Conservation (phyloP, 2,888 invertebrate genomes). For the Drepana falcataria region DNA sequence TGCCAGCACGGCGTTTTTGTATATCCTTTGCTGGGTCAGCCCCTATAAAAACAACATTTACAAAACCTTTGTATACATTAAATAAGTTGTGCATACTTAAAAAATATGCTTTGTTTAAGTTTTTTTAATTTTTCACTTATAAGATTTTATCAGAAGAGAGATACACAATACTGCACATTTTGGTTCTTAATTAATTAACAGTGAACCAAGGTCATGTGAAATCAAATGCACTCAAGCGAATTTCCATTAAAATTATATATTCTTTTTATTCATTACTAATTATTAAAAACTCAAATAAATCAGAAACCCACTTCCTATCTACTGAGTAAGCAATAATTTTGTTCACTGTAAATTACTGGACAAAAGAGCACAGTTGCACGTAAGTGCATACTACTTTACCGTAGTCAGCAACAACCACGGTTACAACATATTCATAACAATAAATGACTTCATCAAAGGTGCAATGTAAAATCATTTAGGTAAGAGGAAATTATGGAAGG, state of each 20-base stretch:
- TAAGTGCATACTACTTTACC: background rate
- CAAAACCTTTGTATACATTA: background rate
- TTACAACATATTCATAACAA: background rate
- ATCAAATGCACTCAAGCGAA: background rate
- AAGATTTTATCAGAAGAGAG: background rate
- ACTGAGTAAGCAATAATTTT: conserved; percentile 1
- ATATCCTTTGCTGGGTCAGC: conserved; percentile 89
- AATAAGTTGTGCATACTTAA: too few species aligned
- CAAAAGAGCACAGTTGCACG: background rate
- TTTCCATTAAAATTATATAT: background rate
- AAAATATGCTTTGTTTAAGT: too few species aligned
- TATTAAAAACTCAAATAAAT: background rate
- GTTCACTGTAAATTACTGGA: background rate
- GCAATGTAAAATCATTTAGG: background rate
- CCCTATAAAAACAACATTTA: conserved; percentile 73
- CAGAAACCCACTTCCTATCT: background rate
- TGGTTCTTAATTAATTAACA: background rate
- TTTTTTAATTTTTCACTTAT: too few species aligned
- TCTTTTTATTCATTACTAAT: background rate
- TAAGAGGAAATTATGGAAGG: too few species aligned
- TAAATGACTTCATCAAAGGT: background rate
- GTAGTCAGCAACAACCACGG: background rate
- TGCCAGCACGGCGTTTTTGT: conserved; percentile 88
- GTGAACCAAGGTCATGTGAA: background rate
- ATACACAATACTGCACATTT: background rate